These are phyloP conservation scores for Agelastica alni DNA, from an alignment of 2,888 invertebrate genomes.

Conservation along the genomic window DNA sequence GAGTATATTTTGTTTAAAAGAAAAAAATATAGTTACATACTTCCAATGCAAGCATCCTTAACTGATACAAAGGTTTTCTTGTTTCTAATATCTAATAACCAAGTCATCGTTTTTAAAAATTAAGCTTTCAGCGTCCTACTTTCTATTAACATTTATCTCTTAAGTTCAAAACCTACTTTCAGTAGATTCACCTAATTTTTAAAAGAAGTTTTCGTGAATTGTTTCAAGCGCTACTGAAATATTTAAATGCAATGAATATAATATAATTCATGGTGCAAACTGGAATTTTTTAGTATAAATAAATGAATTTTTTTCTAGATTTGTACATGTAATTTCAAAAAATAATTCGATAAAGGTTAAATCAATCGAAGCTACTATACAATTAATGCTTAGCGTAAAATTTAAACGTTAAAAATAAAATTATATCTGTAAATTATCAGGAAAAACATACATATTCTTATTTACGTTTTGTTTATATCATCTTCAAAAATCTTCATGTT, in stretches of 20 bases:
- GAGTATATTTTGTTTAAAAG: not conserved
- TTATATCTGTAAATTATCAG: not conserved
- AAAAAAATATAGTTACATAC: not conserved
- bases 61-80: not conserved
- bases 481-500: conserved; percentile 14
- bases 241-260: not conserved
- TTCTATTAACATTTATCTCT: not conserved
- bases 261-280: too few relatives aligned
- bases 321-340: too few relatives aligned
- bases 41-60: not conserved
- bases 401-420: not conserved
- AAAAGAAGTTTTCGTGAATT: too few relatives aligned
- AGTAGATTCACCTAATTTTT: not conserved
- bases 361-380: too few relatives aligned
- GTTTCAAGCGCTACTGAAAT: too few relatives aligned
- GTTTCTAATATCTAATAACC: not conserved
- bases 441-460: not conserved
- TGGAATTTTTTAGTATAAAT: too few relatives aligned
- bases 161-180: conserved; percentile 6
- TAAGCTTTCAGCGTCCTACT: not conserved
- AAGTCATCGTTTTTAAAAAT: not conserved
- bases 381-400: too few relatives aligned
- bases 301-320: too few relatives aligned
- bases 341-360: too few relatives aligned
- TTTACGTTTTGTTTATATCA: conserved; percentile 4